Evolutionary conservation across 1,140 invertebrate genomes (phyloP).

Genomic region (Theocolax elegans): DNA sequence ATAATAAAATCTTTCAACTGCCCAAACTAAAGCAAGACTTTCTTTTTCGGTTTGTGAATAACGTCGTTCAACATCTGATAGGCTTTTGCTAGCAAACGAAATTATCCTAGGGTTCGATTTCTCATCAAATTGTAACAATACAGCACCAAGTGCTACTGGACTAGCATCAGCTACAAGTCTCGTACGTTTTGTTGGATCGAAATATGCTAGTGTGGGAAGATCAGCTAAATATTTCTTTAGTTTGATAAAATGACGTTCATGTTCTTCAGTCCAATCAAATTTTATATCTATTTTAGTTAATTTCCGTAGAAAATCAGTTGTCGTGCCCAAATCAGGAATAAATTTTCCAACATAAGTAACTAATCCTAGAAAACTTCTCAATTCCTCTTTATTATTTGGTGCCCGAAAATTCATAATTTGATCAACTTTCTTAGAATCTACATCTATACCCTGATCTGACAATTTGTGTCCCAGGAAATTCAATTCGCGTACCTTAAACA

Average conservation of each 20-base stretch:
- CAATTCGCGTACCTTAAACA: slow-evolving; percentile 43
- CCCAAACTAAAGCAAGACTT: slow-evolving; percentile 42
- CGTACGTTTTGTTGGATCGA: slow-evolving; percentile 54
- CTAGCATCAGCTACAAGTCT: slow-evolving; percentile 64
- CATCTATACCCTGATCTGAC: slow-evolving; percentile 43
- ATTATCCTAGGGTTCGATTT: slow-evolving; percentile 47
- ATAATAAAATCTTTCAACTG: slow-evolving; percentile 54
- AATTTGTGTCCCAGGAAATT: slow-evolving; percentile 51
- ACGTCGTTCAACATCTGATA: slow-evolving; percentile 55
- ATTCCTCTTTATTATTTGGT: slow-evolving; percentile 48
- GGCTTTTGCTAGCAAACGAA: slow-evolving; percentile 57
- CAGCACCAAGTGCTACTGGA: slow-evolving; percentile 60
- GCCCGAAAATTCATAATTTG: slow-evolving; percentile 40
- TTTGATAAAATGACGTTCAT: slow-evolving; percentile 49
- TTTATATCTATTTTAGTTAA: slow-evolving; percentile 40
- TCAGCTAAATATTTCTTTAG: slow-evolving; percentile 51
- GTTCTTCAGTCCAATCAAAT: slow-evolving; percentile 44
- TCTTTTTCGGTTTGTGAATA: slow-evolving; percentile 65
- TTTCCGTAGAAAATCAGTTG: slow-evolving; percentile 48
- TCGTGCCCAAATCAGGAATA: slow-evolving; percentile 50
- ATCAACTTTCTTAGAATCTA: slow-evolving; percentile 45
- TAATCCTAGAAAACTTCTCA: slow-evolving; percentile 54
- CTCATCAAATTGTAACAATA: slow-evolving; percentile 50
- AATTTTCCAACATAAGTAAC: slow-evolving; percentile 52
- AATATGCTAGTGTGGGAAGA: slow-evolving; percentile 55